Conservation (phyloP, 1,140 invertebrate species). For the Olivierus martensii region DNA sequence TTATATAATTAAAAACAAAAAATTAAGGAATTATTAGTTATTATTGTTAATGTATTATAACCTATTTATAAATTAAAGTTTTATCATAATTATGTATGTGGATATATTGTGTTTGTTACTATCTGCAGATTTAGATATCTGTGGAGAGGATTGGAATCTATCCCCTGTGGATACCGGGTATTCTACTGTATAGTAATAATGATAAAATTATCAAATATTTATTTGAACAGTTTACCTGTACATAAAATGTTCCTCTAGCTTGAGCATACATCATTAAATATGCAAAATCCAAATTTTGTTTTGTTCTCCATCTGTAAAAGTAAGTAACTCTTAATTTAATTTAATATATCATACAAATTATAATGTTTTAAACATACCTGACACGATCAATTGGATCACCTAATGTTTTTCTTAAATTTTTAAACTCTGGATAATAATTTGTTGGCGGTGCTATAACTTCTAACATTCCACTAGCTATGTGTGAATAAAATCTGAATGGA, state of each 20-base stretch:
- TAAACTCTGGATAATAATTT: slow-evolving; percentile 62
- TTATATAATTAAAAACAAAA: no score
- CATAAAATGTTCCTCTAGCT: slow-evolving; percentile 37
- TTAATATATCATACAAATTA: neutral
- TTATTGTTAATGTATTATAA: no score
- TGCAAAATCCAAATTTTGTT: slow-evolving; percentile 89
- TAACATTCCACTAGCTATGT: slow-evolving; percentile 62
- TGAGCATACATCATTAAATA: slow-evolving; percentile 92
- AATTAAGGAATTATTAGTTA: no score
- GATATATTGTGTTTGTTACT: no score
- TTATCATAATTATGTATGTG: no score
- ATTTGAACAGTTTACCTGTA: slow-evolving; percentile 22
- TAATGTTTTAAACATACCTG: slow-evolving; percentile 19
- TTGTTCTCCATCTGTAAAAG: slow-evolving; percentile 62
- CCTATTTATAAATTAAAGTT: no score
- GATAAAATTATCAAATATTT: no score
- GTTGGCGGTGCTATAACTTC: slow-evolving; percentile 74
- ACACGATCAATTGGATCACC: slow-evolving; percentile 78
- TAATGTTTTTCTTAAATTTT: slow-evolving; percentile 56
- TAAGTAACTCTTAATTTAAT: slow-evolving; percentile 17
- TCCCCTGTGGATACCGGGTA: no score
- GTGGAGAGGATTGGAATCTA: no score
- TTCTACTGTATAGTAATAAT: no score
- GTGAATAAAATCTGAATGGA: slow-evolving; percentile 42
- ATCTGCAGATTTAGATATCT: no score